These are phyloP conservation scores for Aythya baeri DNA, from an alignment of 2,113 vertebrate species.

Conservation along the genomic window DNA sequence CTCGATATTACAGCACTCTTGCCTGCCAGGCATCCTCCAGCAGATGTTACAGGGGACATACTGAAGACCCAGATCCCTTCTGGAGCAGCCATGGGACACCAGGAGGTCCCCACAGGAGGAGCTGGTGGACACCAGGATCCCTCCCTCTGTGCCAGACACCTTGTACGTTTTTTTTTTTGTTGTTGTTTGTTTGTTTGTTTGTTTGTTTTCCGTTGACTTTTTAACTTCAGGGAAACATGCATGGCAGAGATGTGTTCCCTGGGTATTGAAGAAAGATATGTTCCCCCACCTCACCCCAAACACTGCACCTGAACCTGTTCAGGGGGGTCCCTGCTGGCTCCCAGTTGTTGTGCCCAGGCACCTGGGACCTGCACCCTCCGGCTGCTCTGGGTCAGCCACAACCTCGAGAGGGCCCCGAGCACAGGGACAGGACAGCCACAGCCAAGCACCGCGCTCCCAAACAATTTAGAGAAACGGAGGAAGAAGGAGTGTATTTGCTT, in stretches of 20 bases:
- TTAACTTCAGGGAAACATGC: not conserved
- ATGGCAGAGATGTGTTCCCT: not conserved
- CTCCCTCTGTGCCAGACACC: not conserved
- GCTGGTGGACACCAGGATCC: not conserved
- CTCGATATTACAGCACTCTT: not conserved
- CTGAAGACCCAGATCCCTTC: not conserved
- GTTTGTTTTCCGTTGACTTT: not conserved
- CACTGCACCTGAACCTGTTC: not conserved
- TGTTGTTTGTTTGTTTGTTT: too few species aligned
- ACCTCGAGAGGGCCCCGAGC: not conserved
- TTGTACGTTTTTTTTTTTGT: not conserved
- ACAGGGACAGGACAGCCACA: not conserved
- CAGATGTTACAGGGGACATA: fast-evolving
- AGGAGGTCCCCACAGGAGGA: not conserved
- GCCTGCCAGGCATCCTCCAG: not conserved
- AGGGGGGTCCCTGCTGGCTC: not conserved
- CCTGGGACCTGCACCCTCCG: not conserved
- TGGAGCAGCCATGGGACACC: not conserved
- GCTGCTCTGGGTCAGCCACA: not conserved
- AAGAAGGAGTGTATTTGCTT: slow-evolving; percentile 68
- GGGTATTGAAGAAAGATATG: not conserved
- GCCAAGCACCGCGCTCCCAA: not conserved
- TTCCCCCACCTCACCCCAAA: too few species aligned
- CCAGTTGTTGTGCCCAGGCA: not conserved
- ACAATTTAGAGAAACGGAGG: slow-evolving; percentile 18